Percentiles rank a stretch among this genome's conserved stretches.
These are phyloP conservation scores for Hippasteria phrygiana DNA, from an alignment of 53 echinoderm and acorn worm genomes.

Conservation along the genomic window DNA sequence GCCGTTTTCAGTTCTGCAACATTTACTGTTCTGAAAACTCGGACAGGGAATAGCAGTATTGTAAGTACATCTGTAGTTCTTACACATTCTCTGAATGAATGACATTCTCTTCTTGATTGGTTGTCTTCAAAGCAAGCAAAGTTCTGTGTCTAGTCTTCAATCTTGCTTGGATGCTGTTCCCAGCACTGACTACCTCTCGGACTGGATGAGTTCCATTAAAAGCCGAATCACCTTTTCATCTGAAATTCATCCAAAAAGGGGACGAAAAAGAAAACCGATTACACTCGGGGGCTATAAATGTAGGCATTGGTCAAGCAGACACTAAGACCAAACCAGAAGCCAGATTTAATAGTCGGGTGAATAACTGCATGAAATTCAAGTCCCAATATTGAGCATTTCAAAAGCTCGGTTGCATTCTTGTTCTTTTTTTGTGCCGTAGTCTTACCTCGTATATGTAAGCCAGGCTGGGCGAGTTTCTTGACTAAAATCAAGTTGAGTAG, in stretches of 20 bases:
- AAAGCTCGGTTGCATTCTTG: not conserved
- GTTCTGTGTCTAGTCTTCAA: no score
- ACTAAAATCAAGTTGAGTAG: slow-evolving; percentile 78
- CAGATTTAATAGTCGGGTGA: no score
- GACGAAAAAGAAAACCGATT: not conserved
- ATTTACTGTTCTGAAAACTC: no score
- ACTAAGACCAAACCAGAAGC: not conserved
- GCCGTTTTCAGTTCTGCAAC: no score
- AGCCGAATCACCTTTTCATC: slow-evolving; percentile 82
- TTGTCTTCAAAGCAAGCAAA: no score
- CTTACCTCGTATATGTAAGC: slow-evolving; percentile 83
- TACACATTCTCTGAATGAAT: no score
- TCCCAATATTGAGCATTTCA: not conserved
- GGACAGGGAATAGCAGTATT: no score
- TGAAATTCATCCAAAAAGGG: slow-evolving; percentile 32
- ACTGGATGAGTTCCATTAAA: slow-evolving; percentile 75
- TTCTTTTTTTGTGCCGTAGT: not conserved
- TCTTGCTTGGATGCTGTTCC: no score
- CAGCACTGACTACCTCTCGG: slow-evolving; percentile 72
- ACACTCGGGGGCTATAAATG: not conserved
- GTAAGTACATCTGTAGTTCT: no score
- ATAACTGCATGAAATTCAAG: no score
- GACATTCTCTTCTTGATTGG: no score
- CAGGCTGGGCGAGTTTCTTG: slow-evolving; percentile 84
- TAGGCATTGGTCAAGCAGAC: no score